Base-by-base conservation (phyloP, 2,113 vertebrate species). In the Gavia stellata region DNA sequence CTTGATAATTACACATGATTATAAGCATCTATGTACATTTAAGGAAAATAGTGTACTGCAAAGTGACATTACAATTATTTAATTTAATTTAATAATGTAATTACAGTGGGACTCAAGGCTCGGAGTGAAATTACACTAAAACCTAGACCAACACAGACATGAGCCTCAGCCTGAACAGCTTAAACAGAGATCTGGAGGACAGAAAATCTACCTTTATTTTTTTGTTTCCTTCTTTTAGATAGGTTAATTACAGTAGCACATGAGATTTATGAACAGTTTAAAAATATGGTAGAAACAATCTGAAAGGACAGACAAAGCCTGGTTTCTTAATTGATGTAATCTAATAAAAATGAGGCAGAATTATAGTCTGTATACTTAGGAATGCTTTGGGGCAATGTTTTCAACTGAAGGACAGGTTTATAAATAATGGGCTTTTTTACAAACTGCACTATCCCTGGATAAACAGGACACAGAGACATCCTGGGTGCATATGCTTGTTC, bases 291-390 rank as follows among this genome's bases (percentile, higher is more conserved):
- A 77, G 81, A 91, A 97, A 87, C 66, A 82, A 87, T 82, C 58
- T 77, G 71, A 94, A 91, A 92, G 74, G 73, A 95, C 86, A 95
- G 89, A 73, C 66, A 70, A 95, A 91, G 93, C 66, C 91, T 96
- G 89, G 81, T 70, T 95, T 85, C 91, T 96, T 97, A 96, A 95
- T 90, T 77, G 78, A 86, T 82, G 70, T 77, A 96, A 95, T 94
- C 86, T 94, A 95, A 96, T 96, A 85, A 92, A 92, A 95, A 92
- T 40, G 84, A 97, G 62, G 78, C 55, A 97, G 92, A 95, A 91
- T 94, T 94, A 95, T 31, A 91, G 84, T 84, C 58, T 24, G 81
- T 92, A 66, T 49, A 53, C 74, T 90, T 65, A 58, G 84, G 94
- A 92, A 91, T 78, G 81, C 86, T 96, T 90, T 86, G 78, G 81